Evolutionary conservation across 2,797 vertebrate genomes (phyloP), one percentile per base, ranked within the genome.

Genomic region (Typhlichthys subterraneus): DNA sequence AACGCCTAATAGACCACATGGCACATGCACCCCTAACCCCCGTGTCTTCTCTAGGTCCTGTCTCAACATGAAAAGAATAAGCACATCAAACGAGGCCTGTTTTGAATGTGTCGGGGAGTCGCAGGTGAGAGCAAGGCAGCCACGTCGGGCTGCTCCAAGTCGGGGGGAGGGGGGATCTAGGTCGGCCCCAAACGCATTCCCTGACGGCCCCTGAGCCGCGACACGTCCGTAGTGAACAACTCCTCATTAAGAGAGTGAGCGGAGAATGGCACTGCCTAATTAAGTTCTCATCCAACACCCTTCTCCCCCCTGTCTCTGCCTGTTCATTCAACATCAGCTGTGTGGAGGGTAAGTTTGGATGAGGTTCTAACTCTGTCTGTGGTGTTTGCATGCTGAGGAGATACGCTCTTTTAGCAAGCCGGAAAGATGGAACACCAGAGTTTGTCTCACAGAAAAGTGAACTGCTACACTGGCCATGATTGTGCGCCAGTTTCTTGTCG

Each of bases 1-100:
- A 88, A 90, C 60, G 77, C 72, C 87, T 93, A 91, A 90, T 84
- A 86, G 86, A 89, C 78, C 88, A 57, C 77, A 60, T 62, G 80
- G 77, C 88, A 82, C 84, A 79, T 87, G 79, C 84, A 77, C 87
- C 80, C 79, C 83, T 51, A 71, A 69, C 75, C 84, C 85, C 80
- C 78, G 75, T 72, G 69, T 86, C 85, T 82, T 91, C 89, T 89
- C 82, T 88, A 80, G 85, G 79, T 86, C 82, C 87, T 81, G 90
- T 67, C 84, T 73, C 82, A 57, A 92, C 91, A 93, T 93, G 89
- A 93, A 92, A 94, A 92, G 91, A 93, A 90, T 84, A 87, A 23
- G 85, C 89, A 92, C 92, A 93, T 93, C 92, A 93, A 93, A 93
- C 90, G 86, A 87, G 85, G 83, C 78, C 87, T 82, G 87, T 81